phyloP scores from a whole-genome alignment of 2,113 vertebrate genomes.

The Xiphias gladius region DNA sequence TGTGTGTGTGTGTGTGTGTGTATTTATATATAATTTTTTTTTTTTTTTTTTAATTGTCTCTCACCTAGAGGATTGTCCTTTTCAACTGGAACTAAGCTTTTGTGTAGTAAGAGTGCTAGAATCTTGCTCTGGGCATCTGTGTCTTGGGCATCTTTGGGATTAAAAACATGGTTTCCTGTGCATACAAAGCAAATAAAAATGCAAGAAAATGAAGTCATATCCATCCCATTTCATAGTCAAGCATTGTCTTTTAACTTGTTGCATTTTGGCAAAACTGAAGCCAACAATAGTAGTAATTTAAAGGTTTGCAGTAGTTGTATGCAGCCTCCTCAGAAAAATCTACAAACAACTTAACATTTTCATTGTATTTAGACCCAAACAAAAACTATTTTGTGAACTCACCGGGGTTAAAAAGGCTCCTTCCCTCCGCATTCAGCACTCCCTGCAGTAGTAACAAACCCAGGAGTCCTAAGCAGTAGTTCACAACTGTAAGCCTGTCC shows the following conservation, averaged over 20 bases:
- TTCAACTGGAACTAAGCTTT: slow-evolving; percentile 71
- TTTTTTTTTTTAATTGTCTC: not conserved
- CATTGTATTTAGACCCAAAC: not conserved
- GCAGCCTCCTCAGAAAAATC: not conserved
- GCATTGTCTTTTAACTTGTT: not conserved
- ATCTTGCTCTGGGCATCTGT: slow-evolving; percentile 77
- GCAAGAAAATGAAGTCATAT: not conserved
- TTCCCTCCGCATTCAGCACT: slow-evolving; percentile 68
- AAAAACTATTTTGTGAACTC: slow-evolving; percentile 35
- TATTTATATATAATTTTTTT: not conserved
- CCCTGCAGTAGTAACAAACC: slow-evolving; percentile 76
- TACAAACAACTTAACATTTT: not conserved
- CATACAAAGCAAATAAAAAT: slow-evolving; percentile 27
- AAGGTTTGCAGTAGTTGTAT: not conserved
- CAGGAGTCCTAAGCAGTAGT: slow-evolving; percentile 74
- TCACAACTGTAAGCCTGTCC: slow-evolving; percentile 69
- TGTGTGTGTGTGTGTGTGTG: no score
- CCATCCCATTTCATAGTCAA: not conserved
- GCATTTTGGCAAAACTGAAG: not conserved
- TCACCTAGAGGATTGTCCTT: slow-evolving; percentile 77
- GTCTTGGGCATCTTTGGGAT: slow-evolving; percentile 68
- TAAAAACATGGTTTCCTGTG: slow-evolving; percentile 75
- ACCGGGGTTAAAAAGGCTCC: slow-evolving; percentile 76
- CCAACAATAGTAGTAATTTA: not conserved
- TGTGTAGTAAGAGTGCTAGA: slow-evolving; percentile 77